Percentiles rank a stretch among this genome's conserved stretches.
Evolutionary conservation across 2,888 invertebrate genomes (phyloP).

Genomic region (Parasteatoda lunata): DNA sequence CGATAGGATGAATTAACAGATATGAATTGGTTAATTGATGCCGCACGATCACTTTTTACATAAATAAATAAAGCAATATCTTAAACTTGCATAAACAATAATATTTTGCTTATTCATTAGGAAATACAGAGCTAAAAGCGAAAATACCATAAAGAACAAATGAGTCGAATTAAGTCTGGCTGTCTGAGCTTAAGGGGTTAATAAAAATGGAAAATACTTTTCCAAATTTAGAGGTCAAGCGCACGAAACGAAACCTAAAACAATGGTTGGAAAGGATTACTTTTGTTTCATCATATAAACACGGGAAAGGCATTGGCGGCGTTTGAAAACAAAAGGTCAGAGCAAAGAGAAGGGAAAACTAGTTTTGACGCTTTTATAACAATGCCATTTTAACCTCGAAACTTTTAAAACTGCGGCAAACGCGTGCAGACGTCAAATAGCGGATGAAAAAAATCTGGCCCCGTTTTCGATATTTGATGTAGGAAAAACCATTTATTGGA

Average conservation of each 20-base stretch:
- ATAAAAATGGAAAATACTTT: not conserved
- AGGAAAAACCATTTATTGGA: too few species aligned
- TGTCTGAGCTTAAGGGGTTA: not conserved
- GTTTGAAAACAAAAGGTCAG: not conserved
- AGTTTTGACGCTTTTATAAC: not conserved
- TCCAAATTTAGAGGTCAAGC: not conserved
- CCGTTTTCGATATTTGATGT: too few species aligned
- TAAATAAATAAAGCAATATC: too few species aligned
- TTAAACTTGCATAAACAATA: too few species aligned
- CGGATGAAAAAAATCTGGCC: too few species aligned
- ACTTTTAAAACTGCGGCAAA: not conserved
- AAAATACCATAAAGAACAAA: too few species aligned
- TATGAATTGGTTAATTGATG: too few species aligned
- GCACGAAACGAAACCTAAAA: not conserved
- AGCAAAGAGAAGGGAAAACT: not conserved
- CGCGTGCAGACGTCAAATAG: not conserved
- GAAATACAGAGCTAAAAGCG: too few species aligned
- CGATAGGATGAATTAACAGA: too few species aligned
- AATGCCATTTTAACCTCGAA: constrained; percentile 1
- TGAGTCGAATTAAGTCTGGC: too few species aligned
- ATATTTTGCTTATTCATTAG: too few species aligned
- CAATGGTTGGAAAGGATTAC: not conserved
- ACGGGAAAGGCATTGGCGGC: not conserved
- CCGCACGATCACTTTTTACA: too few species aligned
- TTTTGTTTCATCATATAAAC: not conserved